phyloP scores from a whole-genome alignment of 2,888 invertebrate genomes.

The Tineola bisselliella region DNA sequence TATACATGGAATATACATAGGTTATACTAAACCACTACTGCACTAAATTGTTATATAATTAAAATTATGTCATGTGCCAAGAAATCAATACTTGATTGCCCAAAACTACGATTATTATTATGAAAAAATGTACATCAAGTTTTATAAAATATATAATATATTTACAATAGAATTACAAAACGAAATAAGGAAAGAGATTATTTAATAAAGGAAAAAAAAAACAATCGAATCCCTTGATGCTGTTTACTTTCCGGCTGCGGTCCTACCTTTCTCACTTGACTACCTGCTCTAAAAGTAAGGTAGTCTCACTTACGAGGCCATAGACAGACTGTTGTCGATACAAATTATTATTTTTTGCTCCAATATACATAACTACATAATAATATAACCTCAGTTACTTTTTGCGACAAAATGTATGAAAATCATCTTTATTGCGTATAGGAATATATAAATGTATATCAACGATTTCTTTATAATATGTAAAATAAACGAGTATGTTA shows the following conservation, averaged over 20 bases:
- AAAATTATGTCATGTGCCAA: background rate
- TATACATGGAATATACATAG: background rate
- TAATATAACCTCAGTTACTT: too few relatives aligned
- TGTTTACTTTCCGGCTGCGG: constrained; percentile 41
- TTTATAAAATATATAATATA: background rate
- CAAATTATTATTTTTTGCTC: too few relatives aligned
- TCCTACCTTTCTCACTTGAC: constrained; percentile 24
- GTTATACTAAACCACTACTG: too few relatives aligned
- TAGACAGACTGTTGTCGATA: background rate
- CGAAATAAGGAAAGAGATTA: constrained; percentile 18
- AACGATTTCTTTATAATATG: background rate
- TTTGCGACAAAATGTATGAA: too few relatives aligned
- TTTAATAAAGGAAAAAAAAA: constrained; percentile 26
- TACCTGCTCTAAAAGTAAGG: constrained; percentile 49
- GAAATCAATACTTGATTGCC: background rate
- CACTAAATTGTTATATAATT: too few relatives aligned
- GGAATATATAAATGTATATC: too few relatives aligned
- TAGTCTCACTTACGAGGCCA: constrained; percentile 9
- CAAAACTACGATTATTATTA: too few relatives aligned
- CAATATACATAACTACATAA: too few relatives aligned
- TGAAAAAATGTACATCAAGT: too few relatives aligned
- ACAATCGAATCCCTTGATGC: constrained; percentile 35
- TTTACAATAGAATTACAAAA: constrained; percentile 2
- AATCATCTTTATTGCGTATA: background rate
- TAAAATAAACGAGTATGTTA: background rate